Conservation (phyloP, 2,113 vertebrate genomes). For the Alces alces region DNA sequence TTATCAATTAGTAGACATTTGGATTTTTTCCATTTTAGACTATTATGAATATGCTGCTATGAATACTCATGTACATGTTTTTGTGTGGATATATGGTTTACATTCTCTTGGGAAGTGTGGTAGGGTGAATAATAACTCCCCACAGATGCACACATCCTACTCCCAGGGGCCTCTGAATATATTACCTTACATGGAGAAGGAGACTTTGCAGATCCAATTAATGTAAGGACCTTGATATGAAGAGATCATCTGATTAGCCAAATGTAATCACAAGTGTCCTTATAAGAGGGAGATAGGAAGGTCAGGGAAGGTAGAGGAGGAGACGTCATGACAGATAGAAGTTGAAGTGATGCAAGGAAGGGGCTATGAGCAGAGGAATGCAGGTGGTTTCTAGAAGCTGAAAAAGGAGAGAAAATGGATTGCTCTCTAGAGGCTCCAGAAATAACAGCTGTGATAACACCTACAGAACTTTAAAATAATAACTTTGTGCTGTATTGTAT, state of each 20-base stretch:
- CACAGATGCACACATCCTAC: background rate
- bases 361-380: background rate
- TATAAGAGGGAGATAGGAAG: background rate
- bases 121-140: background rate
- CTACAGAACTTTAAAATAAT: background rate
- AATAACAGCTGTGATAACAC: background rate
- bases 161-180: background rate
- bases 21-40: background rate
- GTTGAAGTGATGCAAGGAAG: background rate
- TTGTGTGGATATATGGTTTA: background rate
- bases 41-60: background rate
- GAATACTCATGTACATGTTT: background rate
- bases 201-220: background rate
- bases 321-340: background rate
- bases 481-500: background rate
- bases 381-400: background rate
- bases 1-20: background rate
- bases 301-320: background rate
- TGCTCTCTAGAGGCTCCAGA: background rate
- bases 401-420: background rate
- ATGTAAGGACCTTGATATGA: background rate
- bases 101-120: background rate
- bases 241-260: background rate
- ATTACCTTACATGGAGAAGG: background rate
- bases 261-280: background rate